phyloP scores from a whole-genome alignment of 2,888 invertebrate genomes.

The Cryptosula pallasiana region DNA sequence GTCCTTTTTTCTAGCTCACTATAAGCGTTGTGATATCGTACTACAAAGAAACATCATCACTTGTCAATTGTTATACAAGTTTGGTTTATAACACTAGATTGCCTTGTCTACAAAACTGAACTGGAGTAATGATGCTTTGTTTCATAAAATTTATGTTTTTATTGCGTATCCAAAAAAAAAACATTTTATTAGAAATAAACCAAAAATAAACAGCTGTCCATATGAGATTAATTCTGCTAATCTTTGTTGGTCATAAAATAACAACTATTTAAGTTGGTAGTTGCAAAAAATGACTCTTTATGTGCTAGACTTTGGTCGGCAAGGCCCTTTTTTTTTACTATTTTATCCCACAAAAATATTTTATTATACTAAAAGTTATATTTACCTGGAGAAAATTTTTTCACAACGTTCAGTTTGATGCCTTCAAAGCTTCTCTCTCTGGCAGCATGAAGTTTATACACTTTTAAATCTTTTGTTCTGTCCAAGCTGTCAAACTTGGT shows the following conservation, averaged over 20 bases:
- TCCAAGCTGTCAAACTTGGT: neutral
- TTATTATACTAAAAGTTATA: neutral
- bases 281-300: neutral
- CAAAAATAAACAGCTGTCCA: too few species aligned
- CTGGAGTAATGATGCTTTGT: too few species aligned
- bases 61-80: too few species aligned
- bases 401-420: neutral
- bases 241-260: too few species aligned
- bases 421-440: neutral
- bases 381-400: neutral
- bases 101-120: too few species aligned
- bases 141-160: too few species aligned
- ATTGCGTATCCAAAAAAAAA: neutral
- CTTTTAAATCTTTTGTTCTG: neutral
- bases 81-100: too few species aligned
- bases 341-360: neutral
- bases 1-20: too few species aligned
- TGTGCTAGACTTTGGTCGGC: neutral
- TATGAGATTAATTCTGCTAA: neutral
- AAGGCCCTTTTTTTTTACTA: neutral
- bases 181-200: neutral
- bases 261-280: too few species aligned
- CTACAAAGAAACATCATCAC: too few species aligned
- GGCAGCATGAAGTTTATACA: neutral
- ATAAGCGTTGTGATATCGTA: too few species aligned